Evolutionary conservation across 23 tunicate species (phyloP).

Genomic region (Trididemnum nubilum): DNA sequence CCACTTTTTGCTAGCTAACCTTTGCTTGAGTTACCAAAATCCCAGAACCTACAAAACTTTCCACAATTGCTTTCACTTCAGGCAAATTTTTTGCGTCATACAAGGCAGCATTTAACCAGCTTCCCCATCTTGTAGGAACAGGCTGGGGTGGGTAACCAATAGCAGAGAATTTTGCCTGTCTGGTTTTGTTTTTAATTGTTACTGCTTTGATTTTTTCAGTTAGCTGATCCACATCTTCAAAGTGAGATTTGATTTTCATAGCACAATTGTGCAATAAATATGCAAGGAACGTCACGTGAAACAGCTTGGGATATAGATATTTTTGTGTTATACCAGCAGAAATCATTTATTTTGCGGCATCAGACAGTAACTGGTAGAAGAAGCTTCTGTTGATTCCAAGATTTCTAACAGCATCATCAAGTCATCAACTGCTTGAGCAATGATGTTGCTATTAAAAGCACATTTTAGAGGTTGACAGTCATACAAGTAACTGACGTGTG

Average conservation of each 20-base stretch:
- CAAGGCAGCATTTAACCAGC: slow-evolving; percentile 36
- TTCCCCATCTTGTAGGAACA: slow-evolving; percentile 41
- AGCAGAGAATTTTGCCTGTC: slow-evolving; percentile 6
- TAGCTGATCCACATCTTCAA: slow-evolving; percentile 24
- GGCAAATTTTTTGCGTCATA: slow-evolving; percentile 24
- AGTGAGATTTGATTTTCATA: slow-evolving; percentile 33
- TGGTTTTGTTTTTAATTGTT: slow-evolving; percentile 32
- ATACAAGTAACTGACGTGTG: not conserved
- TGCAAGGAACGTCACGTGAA: slow-evolving; percentile 45
- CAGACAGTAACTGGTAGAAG: not conserved
- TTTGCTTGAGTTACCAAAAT: slow-evolving; percentile 20
- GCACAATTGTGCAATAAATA: slow-evolving; percentile 31
- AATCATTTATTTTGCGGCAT: slow-evolving; percentile 31
- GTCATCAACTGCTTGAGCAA: slow-evolving; percentile 25
- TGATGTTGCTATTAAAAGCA: not conserved
- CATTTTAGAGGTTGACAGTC: slow-evolving; percentile 20
- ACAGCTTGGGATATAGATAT: slow-evolving; percentile 20
- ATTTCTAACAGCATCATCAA: not conserved
- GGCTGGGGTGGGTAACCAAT: no score
- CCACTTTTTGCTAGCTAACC: not conserved
- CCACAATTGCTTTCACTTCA: not conserved
- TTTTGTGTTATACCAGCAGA: slow-evolving; percentile 15
- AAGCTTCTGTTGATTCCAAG: slow-evolving; percentile 1
- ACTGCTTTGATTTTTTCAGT: slow-evolving; percentile 16
- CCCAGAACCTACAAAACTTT: slow-evolving; percentile 2